A percentile compares a stretch with the other conserved stretches of the same genome.
These are phyloP conservation scores for Amblyteles armatorius DNA, from an alignment of 2,888 invertebrate genomes.

Conservation along the genomic window DNA sequence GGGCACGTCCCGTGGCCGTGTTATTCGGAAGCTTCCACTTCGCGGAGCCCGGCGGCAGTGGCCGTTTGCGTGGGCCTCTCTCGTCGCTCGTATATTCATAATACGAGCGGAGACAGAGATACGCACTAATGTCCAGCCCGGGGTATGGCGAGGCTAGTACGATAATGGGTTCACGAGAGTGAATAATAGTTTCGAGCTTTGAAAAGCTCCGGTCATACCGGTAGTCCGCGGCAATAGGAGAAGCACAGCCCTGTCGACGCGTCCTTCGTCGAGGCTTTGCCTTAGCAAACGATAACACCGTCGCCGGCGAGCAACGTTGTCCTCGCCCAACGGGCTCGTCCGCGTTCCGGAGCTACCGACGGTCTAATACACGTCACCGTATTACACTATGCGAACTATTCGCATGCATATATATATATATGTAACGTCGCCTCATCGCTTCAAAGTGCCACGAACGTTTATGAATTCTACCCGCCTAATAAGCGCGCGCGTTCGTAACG, in stretches of 20 bases:
- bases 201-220: slow-evolving; percentile 39
- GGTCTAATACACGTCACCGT: slow-evolving; percentile 45
- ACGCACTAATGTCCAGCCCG: slow-evolving; percentile 45
- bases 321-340: slow-evolving; percentile 39
- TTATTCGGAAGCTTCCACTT: slow-evolving; percentile 24
- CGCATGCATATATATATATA: background rate
- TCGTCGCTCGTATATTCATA: slow-evolving; percentile 31
- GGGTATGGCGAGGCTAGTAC: slow-evolving; percentile 47
- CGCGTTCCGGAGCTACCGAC: background rate
- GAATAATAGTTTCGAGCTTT: slow-evolving; percentile 63
- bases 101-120: slow-evolving; percentile 11
- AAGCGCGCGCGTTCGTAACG: slow-evolving; percentile 43
- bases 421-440: slow-evolving; percentile 1
- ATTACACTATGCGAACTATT: slow-evolving; percentile 17
- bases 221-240: background rate
- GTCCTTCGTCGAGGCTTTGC: slow-evolving; percentile 59
- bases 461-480: slow-evolving; percentile 69
- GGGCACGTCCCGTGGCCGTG: slow-evolving; percentile 18
- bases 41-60: background rate
- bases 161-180: slow-evolving; percentile 63
- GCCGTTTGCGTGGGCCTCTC: slow-evolving; percentile 6
- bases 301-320: slow-evolving; percentile 9
- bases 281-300: slow-evolving; percentile 32
- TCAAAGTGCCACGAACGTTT: slow-evolving; percentile 52
- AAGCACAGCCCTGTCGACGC: background rate